Conservation (phyloP, 2,113 vertebrate genomes). For the Poeciliopsis turrubarensis region DNA sequence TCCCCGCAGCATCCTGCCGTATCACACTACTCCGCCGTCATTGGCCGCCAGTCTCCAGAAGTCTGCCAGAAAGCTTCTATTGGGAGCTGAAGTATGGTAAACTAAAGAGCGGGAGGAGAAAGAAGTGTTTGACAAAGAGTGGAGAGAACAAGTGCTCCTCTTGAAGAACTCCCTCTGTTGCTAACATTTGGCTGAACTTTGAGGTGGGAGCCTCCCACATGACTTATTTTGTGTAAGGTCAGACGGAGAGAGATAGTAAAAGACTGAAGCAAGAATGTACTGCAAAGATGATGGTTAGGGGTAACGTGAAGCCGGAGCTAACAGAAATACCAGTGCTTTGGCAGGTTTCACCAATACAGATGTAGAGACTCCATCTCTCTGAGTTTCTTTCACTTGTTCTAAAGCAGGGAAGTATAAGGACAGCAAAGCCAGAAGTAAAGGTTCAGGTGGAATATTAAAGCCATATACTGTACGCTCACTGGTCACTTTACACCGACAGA, state of each 20-base stretch:
- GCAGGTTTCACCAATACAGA: neutral
- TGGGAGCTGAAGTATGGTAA: constrained; percentile 39
- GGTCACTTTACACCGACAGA: too few relatives aligned
- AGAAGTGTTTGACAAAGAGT: constrained; percentile 63
- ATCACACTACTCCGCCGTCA: constrained; percentile 88
- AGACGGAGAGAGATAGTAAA: constrained; percentile 44
- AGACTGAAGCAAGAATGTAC: constrained; percentile 27
- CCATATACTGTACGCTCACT: too few relatives aligned
- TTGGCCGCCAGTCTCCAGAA: constrained; percentile 83
- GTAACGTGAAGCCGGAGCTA: constrained; percentile 8
- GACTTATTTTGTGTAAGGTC: constrained; percentile 80
- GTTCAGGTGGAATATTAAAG: too few relatives aligned
- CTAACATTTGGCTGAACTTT: constrained; percentile 99
- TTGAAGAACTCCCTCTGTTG: constrained; percentile 87
- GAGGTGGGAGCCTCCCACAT: constrained; percentile 92
- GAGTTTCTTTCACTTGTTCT: too few relatives aligned
- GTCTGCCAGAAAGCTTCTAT: constrained; percentile 43
- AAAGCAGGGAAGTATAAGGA: too few relatives aligned
- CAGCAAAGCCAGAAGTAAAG: too few relatives aligned
- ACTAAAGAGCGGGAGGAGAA: constrained; percentile 35
- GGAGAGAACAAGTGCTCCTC: constrained; percentile 83
- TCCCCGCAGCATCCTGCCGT: constrained; percentile 83
- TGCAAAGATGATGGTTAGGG: constrained; percentile 13
- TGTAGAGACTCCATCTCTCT: too few relatives aligned
- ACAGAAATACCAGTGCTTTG: neutral